These are phyloP conservation scores for Syrrhaptes paradoxus DNA, from an alignment of 2,113 vertebrate species.

Conservation along the genomic window DNA sequence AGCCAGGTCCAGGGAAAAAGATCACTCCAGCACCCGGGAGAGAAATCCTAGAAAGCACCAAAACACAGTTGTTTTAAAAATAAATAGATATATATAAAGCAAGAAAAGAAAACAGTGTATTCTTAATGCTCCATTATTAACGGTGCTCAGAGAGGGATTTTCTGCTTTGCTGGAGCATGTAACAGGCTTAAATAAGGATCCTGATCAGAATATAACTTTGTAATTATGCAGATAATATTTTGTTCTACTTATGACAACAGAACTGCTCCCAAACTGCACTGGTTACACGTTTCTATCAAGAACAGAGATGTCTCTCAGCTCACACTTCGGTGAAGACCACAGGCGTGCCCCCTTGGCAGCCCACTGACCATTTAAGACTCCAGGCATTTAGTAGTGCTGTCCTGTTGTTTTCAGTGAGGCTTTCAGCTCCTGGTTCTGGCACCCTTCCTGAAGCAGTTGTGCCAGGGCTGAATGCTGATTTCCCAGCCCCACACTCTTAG, in stretches of 20 bases:
- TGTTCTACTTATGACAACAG: background rate
- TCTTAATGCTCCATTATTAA: constrained; percentile 58
- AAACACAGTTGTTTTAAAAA: constrained; percentile 9
- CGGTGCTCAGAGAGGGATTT: constrained; percentile 51
- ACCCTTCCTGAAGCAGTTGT: background rate
- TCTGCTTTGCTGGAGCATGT: constrained; percentile 58
- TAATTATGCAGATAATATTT: constrained; percentile 34
- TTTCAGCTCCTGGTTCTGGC: constrained; percentile 9
- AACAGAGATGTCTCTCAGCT: background rate
- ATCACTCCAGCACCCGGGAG: background rate
- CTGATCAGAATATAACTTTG: background rate
- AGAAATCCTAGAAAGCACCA: constrained; percentile 21
- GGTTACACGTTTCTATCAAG: background rate
- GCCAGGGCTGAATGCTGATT: background rate
- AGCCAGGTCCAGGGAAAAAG: background rate
- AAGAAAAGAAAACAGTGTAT: constrained; percentile 30
- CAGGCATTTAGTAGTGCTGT: background rate
- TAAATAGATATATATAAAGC: background rate
- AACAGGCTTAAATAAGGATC: constrained; percentile 49
- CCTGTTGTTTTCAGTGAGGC: background rate
- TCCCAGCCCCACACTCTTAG: background rate
- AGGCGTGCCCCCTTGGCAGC: background rate
- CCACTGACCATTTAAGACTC: background rate
- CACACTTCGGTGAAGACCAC: background rate
- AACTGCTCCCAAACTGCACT: background rate